Conservation (phyloP, 2,888 invertebrate species). For the Spodoptera littoralis region DNA sequence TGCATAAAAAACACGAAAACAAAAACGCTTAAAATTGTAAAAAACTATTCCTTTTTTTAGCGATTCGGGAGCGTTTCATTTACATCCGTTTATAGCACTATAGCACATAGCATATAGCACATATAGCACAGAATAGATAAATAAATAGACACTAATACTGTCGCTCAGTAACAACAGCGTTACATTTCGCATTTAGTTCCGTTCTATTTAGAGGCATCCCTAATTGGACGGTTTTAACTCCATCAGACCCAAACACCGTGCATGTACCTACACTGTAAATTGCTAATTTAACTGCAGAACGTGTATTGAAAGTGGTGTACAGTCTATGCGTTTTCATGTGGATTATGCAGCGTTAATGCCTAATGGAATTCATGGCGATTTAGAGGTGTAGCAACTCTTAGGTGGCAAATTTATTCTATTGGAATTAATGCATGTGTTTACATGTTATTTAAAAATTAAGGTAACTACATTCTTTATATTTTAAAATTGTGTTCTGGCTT, state of each 20-base stretch:
- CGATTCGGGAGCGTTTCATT: no score
- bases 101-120: no score
- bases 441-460: no score
- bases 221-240: slow-evolving; percentile 34
- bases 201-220: slow-evolving; percentile 22
- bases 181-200: slow-evolving; percentile 19
- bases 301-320: slow-evolving; percentile 12
- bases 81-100: no score
- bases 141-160: slow-evolving; percentile 3
- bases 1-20: no score
- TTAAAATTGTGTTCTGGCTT: no score
- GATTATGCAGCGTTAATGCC: background rate
- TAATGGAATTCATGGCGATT: background rate
- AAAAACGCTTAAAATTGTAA: no score
- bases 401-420: no score
- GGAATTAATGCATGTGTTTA: no score
- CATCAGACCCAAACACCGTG: slow-evolving; percentile 25
- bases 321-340: slow-evolving; percentile 2
- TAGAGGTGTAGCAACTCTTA: background rate
- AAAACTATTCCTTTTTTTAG: no score
- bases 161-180: slow-evolving; percentile 13
- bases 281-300: slow-evolving; percentile 27
- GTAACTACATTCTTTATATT: no score
- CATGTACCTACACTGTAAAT: slow-evolving; percentile 37
- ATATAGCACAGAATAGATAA: background rate